A percentile compares a stretch with the other conserved stretches of the same genome.
These are phyloP conservation scores for Zonitis immaculata DNA, from an alignment of 2,888 invertebrate genomes.

Conservation along the genomic window DNA sequence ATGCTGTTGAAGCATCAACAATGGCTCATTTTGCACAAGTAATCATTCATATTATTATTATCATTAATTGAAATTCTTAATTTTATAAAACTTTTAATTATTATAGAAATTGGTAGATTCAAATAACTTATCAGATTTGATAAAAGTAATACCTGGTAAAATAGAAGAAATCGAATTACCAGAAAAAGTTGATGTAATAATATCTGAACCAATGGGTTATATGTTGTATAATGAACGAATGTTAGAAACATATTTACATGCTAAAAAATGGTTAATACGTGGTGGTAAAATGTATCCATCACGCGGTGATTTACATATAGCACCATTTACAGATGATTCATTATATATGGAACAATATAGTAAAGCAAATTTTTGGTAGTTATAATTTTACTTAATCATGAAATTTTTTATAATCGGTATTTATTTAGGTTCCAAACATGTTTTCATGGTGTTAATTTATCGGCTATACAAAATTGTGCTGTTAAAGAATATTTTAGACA, in stretches of 20 bases:
- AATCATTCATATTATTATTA: neutral
- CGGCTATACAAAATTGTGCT: slow-evolving; percentile 85
- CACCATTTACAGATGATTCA: slow-evolving; percentile 96
- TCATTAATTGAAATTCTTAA: no score
- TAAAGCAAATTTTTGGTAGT: slow-evolving; percentile 98
- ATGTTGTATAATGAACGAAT: slow-evolving; percentile 99
- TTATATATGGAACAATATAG: slow-evolving; percentile 97
- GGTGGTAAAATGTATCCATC: slow-evolving; percentile 97
- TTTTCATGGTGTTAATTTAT: slow-evolving; percentile 96
- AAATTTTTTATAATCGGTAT: neutral
- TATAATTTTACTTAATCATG: slow-evolving; percentile 18
- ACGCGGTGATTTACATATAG: slow-evolving; percentile 93
- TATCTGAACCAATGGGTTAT: slow-evolving; percentile 99
- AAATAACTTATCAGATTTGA: slow-evolving; percentile 82
- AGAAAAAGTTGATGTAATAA: slow-evolving; percentile 93
- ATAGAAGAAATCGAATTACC: slow-evolving; percentile 97
- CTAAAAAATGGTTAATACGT: slow-evolving; percentile 94
- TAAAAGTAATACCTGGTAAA: slow-evolving; percentile 90
- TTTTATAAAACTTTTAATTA: no score
- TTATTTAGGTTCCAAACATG: slow-evolving; percentile 77
- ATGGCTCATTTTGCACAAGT: slow-evolving; percentile 95
- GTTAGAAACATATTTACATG: slow-evolving; percentile 97
- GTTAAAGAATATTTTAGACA: slow-evolving; percentile 97
- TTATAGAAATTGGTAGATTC: slow-evolving; percentile 74
- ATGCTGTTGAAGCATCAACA: slow-evolving; percentile 98